These are phyloP conservation scores for Neodiprion pinetum DNA, from an alignment of 1,140 invertebrate species.

Conservation along the genomic window DNA sequence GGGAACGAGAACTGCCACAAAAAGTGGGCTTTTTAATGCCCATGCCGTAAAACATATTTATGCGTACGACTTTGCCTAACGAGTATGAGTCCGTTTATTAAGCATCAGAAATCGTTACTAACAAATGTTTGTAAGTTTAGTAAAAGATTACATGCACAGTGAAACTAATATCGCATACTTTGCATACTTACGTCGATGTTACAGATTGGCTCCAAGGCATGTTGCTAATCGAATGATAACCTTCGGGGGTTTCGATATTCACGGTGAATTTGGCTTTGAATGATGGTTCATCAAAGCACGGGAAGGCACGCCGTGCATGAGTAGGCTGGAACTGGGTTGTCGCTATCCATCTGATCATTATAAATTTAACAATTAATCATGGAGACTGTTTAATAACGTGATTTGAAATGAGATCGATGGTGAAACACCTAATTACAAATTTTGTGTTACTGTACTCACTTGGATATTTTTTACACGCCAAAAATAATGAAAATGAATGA, in stretches of 20 bases:
- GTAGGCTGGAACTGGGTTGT: conserved; percentile 85
- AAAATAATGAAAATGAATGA: conserved; percentile 3
- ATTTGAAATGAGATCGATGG: not conserved
- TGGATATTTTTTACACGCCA: not conserved
- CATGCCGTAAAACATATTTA: too few species aligned
- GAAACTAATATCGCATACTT: not conserved
- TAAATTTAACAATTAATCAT: conserved; percentile 31
- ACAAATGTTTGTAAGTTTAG: too few species aligned
- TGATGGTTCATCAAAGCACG: conserved; percentile 88
- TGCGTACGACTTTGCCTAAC: too few species aligned
- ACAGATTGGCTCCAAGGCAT: conserved; percentile 46
- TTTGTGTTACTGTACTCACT: too few species aligned
- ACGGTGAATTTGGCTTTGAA: conserved; percentile 82
- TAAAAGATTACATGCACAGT: too few species aligned
- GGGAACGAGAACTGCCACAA: too few species aligned
- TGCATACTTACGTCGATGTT: conserved; percentile 32
- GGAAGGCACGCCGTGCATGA: conserved; percentile 83
- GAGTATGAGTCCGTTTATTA: too few species aligned
- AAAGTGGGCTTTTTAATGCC: too few species aligned
- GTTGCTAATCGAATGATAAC: conserved; percentile 58
- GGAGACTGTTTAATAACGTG: not conserved
- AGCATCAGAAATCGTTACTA: too few species aligned
- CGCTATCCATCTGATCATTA: conserved; percentile 65
- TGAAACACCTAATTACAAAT: too few species aligned
- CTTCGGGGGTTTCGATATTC: conserved; percentile 63